Conservation (phyloP, 2,888 invertebrate species). For the Hyles lineata region DNA sequence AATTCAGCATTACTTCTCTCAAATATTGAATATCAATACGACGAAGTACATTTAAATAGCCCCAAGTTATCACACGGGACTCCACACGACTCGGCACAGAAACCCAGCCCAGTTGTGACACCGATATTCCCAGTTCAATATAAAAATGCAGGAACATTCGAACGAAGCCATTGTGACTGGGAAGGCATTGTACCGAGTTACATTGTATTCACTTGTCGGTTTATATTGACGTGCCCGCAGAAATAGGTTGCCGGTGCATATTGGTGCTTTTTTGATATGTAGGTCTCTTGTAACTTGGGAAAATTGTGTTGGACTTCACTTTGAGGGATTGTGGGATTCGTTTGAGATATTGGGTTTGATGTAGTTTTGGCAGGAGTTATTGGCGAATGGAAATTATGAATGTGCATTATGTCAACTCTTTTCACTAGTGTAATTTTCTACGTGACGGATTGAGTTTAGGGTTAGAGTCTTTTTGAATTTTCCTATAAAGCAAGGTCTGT, state of each 20-base stretch:
- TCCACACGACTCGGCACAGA: constrained; percentile 4
- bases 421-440: too few relatives aligned
- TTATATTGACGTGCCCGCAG: constrained; percentile 7
- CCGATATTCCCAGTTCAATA: constrained; percentile 18
- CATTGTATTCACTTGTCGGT: constrained; percentile 8
- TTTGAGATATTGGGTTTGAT: too few relatives aligned
- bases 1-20: not conserved
- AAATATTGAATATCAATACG: not conserved
- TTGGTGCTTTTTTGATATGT: not conserved
- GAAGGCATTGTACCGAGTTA: constrained; percentile 4
- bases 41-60: not conserved
- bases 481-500: too few relatives aligned
- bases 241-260: not conserved
- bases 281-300: not conserved
- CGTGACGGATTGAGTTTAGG: too few relatives aligned
- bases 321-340: not conserved
- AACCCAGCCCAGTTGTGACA: constrained; percentile 1
- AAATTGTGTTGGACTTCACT: not conserved
- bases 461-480: too few relatives aligned
- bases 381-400: too few relatives aligned
- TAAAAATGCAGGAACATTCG: constrained; percentile 15
- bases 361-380: too few relatives aligned
- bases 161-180: not conserved
- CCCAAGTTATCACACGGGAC: not conserved
- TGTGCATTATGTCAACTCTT: too few relatives aligned